Base-by-base conservation (phyloP, 2,888 invertebrate species). In the Encarsia formosa region DNA sequence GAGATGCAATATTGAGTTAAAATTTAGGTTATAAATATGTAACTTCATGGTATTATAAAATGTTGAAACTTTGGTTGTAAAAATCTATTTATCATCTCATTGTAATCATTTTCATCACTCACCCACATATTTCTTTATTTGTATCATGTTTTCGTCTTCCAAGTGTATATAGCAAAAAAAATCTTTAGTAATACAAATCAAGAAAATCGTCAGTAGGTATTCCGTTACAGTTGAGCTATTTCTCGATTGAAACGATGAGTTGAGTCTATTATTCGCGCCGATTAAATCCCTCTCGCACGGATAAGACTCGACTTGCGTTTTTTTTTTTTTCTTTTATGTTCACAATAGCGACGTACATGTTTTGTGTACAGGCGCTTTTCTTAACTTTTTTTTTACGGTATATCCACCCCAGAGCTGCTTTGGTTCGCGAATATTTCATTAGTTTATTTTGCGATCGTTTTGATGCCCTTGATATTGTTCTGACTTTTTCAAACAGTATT, bases 181-280 rank as follows among this genome's bases (percentile, higher is more conserved):
- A n/a, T n/a, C 13, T 37, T 44, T 37, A 32, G 47, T 35, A 29
- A 16, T 34, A 19, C 23, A 20, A 19, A 31, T 31, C 31, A 6
- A 41, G 34, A 13, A 49, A 23, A 24, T 35, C 39, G 18, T 41
- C 43, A 40, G 43, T 46, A 43, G 43, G 47, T 23, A 43, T 52
- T 49, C 32, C 24, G 57, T 52, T 61, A 55, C 69, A 65, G 55
- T 65, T 64, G 69, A 67, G 69, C 70, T 62, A 70, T 71, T 70
- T 73, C 69, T 70, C 67, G 67, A 59, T 61, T 61, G 69, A 42
- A 63, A 47, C 56, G 52, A 57, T 50, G 49, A 51, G 54, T 42
- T 49, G 46, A 54, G 58, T 49, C 53, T 52, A 31, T 52, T 46
- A 46, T 39, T 50, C 42, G 47, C 48, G 59, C 65, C 61, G 45